These are phyloP conservation scores for Smutsia gigantea DNA, from an alignment of 2,797 vertebrate genomes.

Conservation along the genomic window DNA sequence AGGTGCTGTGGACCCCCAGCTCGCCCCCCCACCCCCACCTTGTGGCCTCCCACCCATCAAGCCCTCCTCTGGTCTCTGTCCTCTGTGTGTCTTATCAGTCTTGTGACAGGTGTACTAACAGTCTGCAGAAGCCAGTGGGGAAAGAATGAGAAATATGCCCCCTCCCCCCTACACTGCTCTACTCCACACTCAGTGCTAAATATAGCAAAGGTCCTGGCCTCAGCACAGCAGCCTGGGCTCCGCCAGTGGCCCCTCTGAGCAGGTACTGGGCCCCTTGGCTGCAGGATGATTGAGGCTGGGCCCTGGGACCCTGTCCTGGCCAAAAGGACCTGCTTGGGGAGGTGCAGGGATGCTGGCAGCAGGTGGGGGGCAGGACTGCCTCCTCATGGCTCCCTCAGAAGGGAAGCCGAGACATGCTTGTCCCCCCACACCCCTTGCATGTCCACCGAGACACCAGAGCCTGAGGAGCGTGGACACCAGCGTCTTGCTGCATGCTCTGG, in stretches of 20 bases:
- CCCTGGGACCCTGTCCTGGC: background rate
- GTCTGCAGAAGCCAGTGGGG: constrained; percentile 24
- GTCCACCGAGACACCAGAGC: background rate
- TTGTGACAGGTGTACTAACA: constrained; percentile 70
- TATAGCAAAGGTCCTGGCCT: constrained; percentile 53
- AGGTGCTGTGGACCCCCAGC: background rate
- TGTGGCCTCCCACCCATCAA: background rate
- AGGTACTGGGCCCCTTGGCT: background rate
- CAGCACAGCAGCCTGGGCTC: background rate
- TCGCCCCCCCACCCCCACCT: background rate
- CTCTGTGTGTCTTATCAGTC: constrained; percentile 60
- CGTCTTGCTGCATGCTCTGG: background rate
- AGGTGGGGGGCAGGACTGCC: background rate
- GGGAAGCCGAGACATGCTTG: background rate
- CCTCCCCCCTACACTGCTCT: background rate
- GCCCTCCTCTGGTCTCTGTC: constrained; percentile 32
- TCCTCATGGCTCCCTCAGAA: background rate
- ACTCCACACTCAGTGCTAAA: constrained; percentile 53
- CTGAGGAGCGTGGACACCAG: background rate
- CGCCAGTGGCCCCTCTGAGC: background rate
- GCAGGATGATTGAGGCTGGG: background rate
- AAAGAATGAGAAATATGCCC: constrained; percentile 61
- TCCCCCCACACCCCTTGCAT: too few relatives aligned
- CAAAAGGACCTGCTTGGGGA: background rate
- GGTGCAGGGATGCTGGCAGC: background rate